Conservation (phyloP, 2,888 invertebrate genomes). For the Seira sanloemensis region DNA sequence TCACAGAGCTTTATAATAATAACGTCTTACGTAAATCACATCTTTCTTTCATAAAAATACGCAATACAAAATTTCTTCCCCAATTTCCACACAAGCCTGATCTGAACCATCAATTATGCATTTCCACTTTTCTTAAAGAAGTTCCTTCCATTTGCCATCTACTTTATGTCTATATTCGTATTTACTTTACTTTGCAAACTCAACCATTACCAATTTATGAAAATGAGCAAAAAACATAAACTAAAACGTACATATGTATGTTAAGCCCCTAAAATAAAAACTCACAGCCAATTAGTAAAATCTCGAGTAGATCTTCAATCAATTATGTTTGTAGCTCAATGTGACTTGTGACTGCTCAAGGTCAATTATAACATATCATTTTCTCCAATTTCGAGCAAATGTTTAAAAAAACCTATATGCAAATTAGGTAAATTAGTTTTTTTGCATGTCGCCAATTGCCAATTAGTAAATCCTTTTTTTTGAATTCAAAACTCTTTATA, state of each 20-base stretch:
- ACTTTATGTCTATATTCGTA: background rate
- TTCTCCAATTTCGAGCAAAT: background rate
- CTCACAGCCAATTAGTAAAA: background rate
- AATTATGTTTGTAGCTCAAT: conserved; percentile 5
- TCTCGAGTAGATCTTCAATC: background rate
- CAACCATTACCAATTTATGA: conserved; percentile 20
- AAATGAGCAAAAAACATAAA: background rate
- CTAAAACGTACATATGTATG: no score
- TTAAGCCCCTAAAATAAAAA: background rate
- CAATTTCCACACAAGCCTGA: no score
- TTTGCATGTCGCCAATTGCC: background rate
- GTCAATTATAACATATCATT: background rate
- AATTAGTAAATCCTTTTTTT: background rate
- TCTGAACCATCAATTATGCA: no score
- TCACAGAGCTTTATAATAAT: background rate
- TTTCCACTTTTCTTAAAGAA: no score
- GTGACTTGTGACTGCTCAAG: conserved; percentile 29
- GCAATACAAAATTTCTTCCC: no score
- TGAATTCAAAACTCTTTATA: no score
- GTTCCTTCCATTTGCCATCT: background rate
- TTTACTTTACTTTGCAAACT: conserved; percentile 14
- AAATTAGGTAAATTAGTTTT: background rate
- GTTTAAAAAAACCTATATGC: background rate
- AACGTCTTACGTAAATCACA: background rate
- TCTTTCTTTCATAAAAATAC: background rate